Percentiles rank a stretch among this genome's conserved stretches.
Conservation (phyloP, 2,888 invertebrate species). For the Yponomeuta evonymella region DNA sequence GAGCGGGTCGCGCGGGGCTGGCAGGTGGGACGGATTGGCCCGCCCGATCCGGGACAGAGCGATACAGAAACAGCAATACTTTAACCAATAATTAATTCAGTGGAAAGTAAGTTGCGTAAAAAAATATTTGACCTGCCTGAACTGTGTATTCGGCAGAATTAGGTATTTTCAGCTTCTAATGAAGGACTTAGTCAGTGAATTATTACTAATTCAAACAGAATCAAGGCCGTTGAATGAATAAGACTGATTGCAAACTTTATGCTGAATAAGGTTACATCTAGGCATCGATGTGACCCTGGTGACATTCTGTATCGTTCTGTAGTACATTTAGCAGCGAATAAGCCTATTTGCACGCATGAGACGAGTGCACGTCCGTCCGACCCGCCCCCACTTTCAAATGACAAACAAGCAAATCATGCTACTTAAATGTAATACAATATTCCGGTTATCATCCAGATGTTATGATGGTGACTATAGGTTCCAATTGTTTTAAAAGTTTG, state of each 20-base stretch:
- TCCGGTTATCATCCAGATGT: background rate
- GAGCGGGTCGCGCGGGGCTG: constrained; percentile 52
- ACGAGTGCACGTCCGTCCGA: background rate
- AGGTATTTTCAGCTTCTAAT: too few species aligned
- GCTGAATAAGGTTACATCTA: too few species aligned
- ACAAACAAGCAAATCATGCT: constrained; percentile 5
- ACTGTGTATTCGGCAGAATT: too few species aligned
- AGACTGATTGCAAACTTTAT: too few species aligned
- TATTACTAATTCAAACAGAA: too few species aligned
- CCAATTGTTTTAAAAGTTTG: background rate
- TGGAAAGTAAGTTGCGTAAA: background rate
- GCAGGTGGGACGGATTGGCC: constrained; percentile 28
- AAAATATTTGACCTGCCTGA: background rate
- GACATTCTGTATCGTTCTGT: too few species aligned
- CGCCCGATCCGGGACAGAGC: background rate
- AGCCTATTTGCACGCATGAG: too few species aligned
- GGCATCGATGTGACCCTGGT: too few species aligned
- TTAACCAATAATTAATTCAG: background rate
- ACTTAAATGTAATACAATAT: background rate
- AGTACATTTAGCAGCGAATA: too few species aligned
- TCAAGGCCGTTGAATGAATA: too few species aligned
- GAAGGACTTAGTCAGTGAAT: too few species aligned
- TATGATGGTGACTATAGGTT: background rate
- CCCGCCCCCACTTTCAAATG: background rate
- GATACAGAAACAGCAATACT: background rate